A percentile compares a stretch with the other conserved stretches of the same genome.
phyloP scores from a whole-genome alignment of 1,140 invertebrate genomes.

The Telenomus remus region DNA sequence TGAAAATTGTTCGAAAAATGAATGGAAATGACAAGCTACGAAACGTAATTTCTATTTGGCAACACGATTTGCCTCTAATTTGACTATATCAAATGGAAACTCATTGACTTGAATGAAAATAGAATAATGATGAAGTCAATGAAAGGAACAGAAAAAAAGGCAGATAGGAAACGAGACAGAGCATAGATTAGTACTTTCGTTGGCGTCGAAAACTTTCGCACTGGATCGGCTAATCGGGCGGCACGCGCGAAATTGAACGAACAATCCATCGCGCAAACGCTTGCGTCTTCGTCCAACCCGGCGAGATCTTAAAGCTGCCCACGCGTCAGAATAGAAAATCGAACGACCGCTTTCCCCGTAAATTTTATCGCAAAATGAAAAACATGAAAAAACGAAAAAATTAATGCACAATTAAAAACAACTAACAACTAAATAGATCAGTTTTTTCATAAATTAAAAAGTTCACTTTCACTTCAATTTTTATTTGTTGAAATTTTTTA shows the following conservation, averaged over 20 bases:
- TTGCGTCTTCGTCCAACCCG: not conserved
- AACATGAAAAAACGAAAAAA: not conserved
- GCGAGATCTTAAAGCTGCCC: not conserved
- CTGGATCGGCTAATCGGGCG: not conserved
- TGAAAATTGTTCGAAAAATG: not conserved
- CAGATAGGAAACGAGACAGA: too few relatives aligned
- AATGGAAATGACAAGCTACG: not conserved
- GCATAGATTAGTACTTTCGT: not conserved
- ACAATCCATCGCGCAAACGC: conserved; percentile 2
- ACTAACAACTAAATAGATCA: too few relatives aligned
- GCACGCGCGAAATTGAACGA: conserved; percentile 1
- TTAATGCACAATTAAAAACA: too few relatives aligned
- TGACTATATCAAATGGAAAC: too few relatives aligned
- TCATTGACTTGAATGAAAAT: too few relatives aligned
- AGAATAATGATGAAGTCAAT: too few relatives aligned
- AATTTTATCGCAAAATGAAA: not conserved
- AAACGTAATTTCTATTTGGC: too few relatives aligned
- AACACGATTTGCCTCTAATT: not conserved
- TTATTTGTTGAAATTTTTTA: too few relatives aligned
- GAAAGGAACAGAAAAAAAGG: not conserved
- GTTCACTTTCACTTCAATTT: too few relatives aligned
- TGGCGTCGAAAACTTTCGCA: conserved; percentile 3
- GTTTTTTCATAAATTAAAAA: too few relatives aligned
- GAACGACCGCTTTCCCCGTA: conserved; percentile 7
- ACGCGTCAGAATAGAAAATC: conserved; percentile 14